Conservation (phyloP, 1,140 invertebrate genomes). For the Nautilus pompilius region DNA sequence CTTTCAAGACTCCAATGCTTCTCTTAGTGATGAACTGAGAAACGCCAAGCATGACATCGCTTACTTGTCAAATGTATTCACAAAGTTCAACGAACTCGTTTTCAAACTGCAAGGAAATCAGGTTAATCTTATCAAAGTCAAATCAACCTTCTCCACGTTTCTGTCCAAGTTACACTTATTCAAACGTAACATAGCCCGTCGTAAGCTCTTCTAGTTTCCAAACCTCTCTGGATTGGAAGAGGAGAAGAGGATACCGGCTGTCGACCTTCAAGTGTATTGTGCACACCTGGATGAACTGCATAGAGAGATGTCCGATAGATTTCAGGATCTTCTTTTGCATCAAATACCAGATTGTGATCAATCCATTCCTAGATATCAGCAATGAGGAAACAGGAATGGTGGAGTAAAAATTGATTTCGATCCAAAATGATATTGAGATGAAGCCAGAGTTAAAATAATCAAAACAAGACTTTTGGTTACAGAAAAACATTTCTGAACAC, state of each 20-base stretch:
- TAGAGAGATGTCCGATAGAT: not conserved
- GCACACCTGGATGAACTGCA: not conserved
- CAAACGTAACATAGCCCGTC: not conserved
- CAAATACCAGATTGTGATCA: too few relatives aligned
- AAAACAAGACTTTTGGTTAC: not conserved
- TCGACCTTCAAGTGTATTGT: not conserved
- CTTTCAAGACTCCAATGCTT: not conserved
- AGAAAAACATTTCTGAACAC: not conserved
- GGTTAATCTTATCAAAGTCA: not conserved
- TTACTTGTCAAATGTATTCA: not conserved
- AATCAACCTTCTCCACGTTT: not conserved
- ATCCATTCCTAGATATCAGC: not conserved
- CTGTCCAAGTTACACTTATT: not conserved
- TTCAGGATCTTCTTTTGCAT: too few relatives aligned
- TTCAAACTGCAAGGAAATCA: not conserved
- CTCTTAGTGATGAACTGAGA: not conserved
- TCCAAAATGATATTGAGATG: not conserved
- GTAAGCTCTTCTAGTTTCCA: not conserved
- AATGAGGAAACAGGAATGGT: not conserved
- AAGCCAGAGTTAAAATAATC: not conserved
- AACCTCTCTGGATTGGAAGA: not conserved
- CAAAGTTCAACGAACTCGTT: not conserved
- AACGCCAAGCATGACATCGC: not conserved
- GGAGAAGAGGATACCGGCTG: not conserved
- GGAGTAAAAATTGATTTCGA: not conserved